Evolutionary conservation across 1,140 invertebrate species (phyloP), one percentile per base, ranked within the genome.

Genomic region (Bombus affinis): DNA sequence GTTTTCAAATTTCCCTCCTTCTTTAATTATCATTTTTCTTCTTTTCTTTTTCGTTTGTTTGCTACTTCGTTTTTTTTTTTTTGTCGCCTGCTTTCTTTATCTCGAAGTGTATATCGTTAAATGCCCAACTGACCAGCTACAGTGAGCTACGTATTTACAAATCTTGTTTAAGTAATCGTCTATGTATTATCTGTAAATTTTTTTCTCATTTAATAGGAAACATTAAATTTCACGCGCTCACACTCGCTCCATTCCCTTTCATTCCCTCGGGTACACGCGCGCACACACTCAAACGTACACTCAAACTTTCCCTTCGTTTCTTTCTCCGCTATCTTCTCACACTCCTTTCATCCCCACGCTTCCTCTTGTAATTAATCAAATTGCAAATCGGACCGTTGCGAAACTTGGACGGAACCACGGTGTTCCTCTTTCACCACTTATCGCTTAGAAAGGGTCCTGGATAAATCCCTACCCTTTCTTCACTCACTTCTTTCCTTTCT

Each of bases 121-220:
- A 93, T 93, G 92, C 90, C 91, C 91, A 86, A 92, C 92, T 92
- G 91, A 93, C 83, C 91, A 93, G 90, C 91, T 92, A 92, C 92
- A 92, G 90, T 91, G 91, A 93, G 89, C 91, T 91, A 91, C 86
- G 68, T 92, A 94, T 93, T 92, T 92, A 93, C 92, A 92, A 90
- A 87, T 68, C 80, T 79, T 72, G 57, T 81, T 62, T 79, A 88
- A 91, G 82, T 78, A 73, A 85, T 62, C 53, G 47, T 80, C 76
- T 84, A 84, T 22, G 22, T 47, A 28, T 79, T 76, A 83, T 42
- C 57, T 25, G 39, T 59, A 62, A 47, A 12, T 72, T 73, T 47
- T 68, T 86, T 91, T 83, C 89, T 91, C 47, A 78, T 90, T 92
- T 92, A 90, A 89, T 92, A 92, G 89, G 91, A 93, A 93, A 91